Percentiles rank a stretch among this genome's conserved stretches.
phyloP scores from a whole-genome alignment of 2,888 invertebrate species.

The Dromius quadrimaculatus region DNA sequence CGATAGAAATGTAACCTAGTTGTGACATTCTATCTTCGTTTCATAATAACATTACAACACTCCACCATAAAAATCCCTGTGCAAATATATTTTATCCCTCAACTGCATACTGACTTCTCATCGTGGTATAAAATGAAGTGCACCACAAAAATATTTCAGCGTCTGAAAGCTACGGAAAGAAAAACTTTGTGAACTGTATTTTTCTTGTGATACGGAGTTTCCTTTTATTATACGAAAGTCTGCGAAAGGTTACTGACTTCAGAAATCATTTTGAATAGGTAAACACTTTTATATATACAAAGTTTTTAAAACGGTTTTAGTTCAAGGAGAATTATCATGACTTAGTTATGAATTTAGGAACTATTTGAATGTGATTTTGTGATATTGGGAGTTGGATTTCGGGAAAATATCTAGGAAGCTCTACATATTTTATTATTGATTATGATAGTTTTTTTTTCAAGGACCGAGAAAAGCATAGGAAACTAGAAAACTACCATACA shows the following conservation, averaged over 20 bases:
- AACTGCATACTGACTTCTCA: slow-evolving; percentile 3
- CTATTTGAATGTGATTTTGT: slow-evolving; percentile 12
- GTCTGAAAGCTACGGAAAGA: slow-evolving; percentile 29
- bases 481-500: no score
- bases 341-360: slow-evolving; percentile 19
- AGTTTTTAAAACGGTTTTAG: slow-evolving; percentile 40
- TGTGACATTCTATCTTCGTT: neutral
- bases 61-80: neutral
- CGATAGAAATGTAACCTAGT: slow-evolving; percentile 40
- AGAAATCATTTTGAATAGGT: slow-evolving; percentile 45
- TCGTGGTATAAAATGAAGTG: slow-evolving; percentile 26
- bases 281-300: slow-evolving; percentile 46
- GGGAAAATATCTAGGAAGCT: no score
- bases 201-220: slow-evolving; percentile 36
- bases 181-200: slow-evolving; percentile 43
- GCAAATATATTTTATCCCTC: neutral
- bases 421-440: no score
- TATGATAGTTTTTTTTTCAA: no score
- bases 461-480: no score
- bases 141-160: slow-evolving; percentile 49
- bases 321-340: slow-evolving; percentile 33
- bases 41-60: slow-evolving; percentile 25
- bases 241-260: slow-evolving; percentile 52
- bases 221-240: slow-evolving; percentile 44
- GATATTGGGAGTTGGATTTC: no score